Conservation (phyloP, 2,888 invertebrate species). For the Belgica antarctica region DNA sequence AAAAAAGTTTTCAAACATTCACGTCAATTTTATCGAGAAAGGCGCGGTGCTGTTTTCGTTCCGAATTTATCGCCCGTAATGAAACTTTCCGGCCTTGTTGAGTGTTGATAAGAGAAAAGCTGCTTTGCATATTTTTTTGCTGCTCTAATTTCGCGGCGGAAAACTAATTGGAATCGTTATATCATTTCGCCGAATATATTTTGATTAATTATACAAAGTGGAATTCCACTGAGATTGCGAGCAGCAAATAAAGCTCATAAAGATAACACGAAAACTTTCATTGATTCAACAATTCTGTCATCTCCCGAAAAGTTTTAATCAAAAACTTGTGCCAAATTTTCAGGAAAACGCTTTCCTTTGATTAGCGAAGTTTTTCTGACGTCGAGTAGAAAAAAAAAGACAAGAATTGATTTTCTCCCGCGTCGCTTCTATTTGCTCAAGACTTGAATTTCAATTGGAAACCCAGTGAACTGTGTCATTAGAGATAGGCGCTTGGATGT, state of each 20-base stretch:
- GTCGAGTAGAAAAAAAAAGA: not conserved
- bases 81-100: not conserved
- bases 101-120: not conserved
- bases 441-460: conserved; percentile 17
- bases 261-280: too few relatives aligned
- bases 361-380: too few relatives aligned
- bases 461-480: not conserved
- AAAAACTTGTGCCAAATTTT: too few relatives aligned
- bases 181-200: not conserved
- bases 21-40: not conserved
- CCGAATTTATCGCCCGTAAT: not conserved
- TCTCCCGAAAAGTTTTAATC: not conserved
- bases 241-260: too few relatives aligned
- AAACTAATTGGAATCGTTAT: conserved; percentile 7
- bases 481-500: too few relatives aligned
- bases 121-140: conserved; percentile 12
- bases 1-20: not conserved
- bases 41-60: not conserved
- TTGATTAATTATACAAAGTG: conserved; percentile 21
- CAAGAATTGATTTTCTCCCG: conserved; percentile 1
- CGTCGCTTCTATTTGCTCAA: conserved; percentile 13
- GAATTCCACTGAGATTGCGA: conserved; percentile 18
- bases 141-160: not conserved
- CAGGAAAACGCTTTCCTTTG: too few relatives aligned
- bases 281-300: too few relatives aligned